Evolutionary conservation across 2,113 vertebrate genomes (phyloP).

Genomic region (Osmerus eperlanus): DNA sequence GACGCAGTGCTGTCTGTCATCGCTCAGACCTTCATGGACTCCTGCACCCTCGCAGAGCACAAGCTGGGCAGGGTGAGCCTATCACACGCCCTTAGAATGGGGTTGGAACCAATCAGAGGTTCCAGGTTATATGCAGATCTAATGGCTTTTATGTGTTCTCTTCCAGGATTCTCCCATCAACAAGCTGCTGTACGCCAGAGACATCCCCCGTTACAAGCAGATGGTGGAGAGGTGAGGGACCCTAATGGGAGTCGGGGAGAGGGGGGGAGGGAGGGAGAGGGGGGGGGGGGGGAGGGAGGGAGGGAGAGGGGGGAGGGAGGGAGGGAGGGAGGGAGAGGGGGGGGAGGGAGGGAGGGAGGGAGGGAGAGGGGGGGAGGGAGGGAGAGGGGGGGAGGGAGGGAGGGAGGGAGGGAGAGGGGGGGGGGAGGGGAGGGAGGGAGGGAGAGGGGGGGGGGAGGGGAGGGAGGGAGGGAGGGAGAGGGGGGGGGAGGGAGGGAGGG

Average conservation of each 20-base stretch:
- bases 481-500: neutral
- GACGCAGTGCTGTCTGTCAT: constrained; percentile 94
- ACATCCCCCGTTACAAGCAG: constrained; percentile 78
- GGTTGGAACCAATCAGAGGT: no score
- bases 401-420: neutral
- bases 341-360: neutral
- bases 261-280: neutral
- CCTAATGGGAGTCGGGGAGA: neutral
- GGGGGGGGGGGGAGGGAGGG: neutral
- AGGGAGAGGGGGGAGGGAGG: neutral
- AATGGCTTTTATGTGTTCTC: constrained; percentile 23
- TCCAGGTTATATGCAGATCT: neutral
- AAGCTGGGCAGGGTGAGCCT: constrained; percentile 88
- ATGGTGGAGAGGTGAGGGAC: constrained; percentile 75
- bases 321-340: neutral
- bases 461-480: neutral
- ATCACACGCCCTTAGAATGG: neutral
- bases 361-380: neutral
- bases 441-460: neutral
- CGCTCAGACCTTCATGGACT: constrained; percentile 98
- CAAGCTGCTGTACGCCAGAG: constrained; percentile 76
- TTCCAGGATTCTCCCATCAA: constrained; percentile 75
- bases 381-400: neutral
- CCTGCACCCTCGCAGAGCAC: constrained; percentile 96
- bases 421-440: neutral